A percentile compares a stretch with the other conserved stretches of the same genome.
phyloP scores from a whole-genome alignment of 2,888 invertebrate species.

The Polia nebulosa region DNA sequence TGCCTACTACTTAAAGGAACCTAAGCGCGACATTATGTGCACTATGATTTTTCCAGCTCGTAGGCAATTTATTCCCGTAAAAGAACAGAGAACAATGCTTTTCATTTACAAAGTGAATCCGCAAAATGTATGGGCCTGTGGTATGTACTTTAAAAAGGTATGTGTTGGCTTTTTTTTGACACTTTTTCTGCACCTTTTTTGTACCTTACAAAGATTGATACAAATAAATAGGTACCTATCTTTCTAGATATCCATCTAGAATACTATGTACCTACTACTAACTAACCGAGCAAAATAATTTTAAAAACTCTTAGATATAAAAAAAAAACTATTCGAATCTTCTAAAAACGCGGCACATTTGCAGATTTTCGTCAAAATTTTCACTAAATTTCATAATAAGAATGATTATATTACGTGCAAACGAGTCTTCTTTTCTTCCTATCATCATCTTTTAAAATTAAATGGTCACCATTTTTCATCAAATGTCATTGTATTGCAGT shows the following conservation, averaged over 20 bases:
- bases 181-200: no score
- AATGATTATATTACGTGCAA: conserved; percentile 7
- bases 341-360: neutral
- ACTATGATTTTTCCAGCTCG: neutral
- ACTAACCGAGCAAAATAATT: no score
- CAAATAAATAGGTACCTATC: neutral
- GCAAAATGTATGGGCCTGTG: neutral
- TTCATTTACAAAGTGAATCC: neutral
- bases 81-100: neutral
- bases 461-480: conserved; percentile 11
- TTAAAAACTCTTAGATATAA: fast-evolving
- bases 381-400: neutral
- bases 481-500: conserved; percentile 13
- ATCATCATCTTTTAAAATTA: conserved; percentile 12
- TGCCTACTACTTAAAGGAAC: neutral
- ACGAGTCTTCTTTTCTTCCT: neutral
- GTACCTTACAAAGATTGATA: neutral
- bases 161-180: no score
- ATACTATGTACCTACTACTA: no score
- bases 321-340: neutral
- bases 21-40: neutral
- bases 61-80: neutral
- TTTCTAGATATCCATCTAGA: neutral
- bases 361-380: neutral
- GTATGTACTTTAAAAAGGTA: no score